Evolutionary conservation across 2,113 vertebrate species (phyloP), one percentile per base, ranked within the genome.

Genomic region (Junco hyemalis): DNA sequence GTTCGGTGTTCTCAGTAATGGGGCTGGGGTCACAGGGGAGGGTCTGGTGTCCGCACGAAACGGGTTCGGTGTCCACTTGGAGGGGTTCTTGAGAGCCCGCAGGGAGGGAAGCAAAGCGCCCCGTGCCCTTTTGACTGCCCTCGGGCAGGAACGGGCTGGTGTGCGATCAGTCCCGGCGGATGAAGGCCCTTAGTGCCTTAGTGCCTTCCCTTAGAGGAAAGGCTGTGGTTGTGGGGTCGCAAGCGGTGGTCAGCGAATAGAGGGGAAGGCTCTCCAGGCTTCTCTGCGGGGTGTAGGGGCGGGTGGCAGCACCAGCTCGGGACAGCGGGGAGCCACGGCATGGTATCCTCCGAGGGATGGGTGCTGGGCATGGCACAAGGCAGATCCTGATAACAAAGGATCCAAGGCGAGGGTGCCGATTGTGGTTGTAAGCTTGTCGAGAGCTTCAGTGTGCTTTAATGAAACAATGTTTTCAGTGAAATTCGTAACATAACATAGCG

Each of bases 291-390:
- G 17, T 15, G 44, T 11, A 5, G 18, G 9, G 40, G 15, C 11
- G 11, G 28, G 12, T 4, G 31, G 19, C 8, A 4, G 4, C 35
- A 12, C 5, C 14, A 21, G 3, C 18, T 17, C 5, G 0, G 6
- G 35, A 0, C 23, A 2, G 65, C 3, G 11, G 45, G 16, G 5
- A 63, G 50, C 25, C 60, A 1, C 21, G 6, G n/a, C 6, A 1
- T 14, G 35, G 19, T 2, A 3, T 7, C 33, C 28, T 10, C 8
- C 1, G 2, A 20, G 63, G 19, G 6, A 2, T 16, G 20, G 2
- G 14, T 24, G 22, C 38, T 2, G 2, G 9, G 11, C 8, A 3
- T 1, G 31, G 23, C 14, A 3, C 25, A 7, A 4, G 56, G 14
- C 35, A 2, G 9, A 11, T 36, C 11, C 28, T 6, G 15, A 6